Conservation (phyloP, 2,888 invertebrate species). For the Macaria liturata region DNA sequence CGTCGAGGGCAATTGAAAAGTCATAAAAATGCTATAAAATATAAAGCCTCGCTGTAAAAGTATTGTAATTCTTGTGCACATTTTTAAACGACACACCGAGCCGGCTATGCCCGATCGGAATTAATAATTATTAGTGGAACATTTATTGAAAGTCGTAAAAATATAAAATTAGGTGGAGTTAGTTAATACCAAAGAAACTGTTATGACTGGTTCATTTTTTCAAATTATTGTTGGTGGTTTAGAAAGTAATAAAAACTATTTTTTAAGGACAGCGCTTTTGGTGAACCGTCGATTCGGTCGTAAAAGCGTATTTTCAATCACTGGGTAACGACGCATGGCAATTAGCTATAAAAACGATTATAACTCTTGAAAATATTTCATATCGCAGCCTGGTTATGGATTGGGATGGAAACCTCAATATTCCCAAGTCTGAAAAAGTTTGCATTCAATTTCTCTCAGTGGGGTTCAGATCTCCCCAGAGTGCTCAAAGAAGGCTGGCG, state of each 20-base stretch:
- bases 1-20: constrained; percentile 72
- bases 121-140: constrained; percentile 48
- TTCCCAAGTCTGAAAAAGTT: constrained; percentile 30
- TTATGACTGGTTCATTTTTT: constrained; percentile 26
- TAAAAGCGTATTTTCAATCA: constrained; percentile 14
- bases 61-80: constrained; percentile 64
- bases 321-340: constrained; percentile 4
- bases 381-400: neutral
- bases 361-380: constrained; percentile 1
- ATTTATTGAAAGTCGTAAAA: constrained; percentile 40
- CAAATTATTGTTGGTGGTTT: constrained; percentile 20
- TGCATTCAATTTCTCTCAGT: constrained; percentile 34
- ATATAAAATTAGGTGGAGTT: constrained; percentile 31
- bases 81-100: constrained; percentile 50
- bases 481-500: constrained; percentile 27
- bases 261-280: constrained; percentile 19
- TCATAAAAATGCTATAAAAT: constrained; percentile 74
- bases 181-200: constrained; percentile 17
- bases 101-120: constrained; percentile 30
- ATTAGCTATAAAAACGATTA: constrained; percentile 6
- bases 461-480: constrained; percentile 26
- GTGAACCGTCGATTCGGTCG: constrained; percentile 5
- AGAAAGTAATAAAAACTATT: constrained; percentile 26
- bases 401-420: constrained; percentile 13
- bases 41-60: constrained; percentile 69